phyloP scores from a whole-genome alignment of 1,140 invertebrate genomes.

The Euwallacea fornicatus region DNA sequence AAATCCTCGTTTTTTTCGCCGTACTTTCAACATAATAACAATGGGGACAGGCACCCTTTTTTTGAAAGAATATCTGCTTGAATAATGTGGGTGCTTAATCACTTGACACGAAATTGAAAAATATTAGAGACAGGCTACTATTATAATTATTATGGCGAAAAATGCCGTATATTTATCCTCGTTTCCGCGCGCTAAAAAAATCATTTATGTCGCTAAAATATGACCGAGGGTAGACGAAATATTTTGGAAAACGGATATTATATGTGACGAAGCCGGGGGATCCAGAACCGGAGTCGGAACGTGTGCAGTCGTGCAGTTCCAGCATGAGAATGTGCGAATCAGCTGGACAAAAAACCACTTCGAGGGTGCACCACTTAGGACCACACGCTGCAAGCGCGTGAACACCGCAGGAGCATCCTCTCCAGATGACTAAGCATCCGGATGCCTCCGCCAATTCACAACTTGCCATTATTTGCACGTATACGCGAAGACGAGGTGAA shows the following conservation, averaged over 20 bases:
- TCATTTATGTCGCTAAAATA: slow-evolving; percentile 47
- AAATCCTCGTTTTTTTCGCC: slow-evolving; percentile 1
- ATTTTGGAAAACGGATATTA: slow-evolving; percentile 52
- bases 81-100: slow-evolving; percentile 42
- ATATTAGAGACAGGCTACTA: slow-evolving; percentile 47
- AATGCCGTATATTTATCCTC: slow-evolving; percentile 50
- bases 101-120: slow-evolving; percentile 46
- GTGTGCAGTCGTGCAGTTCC: too few relatives aligned
- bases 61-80: slow-evolving; percentile 38
- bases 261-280: slow-evolving; percentile 46
- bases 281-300: slow-evolving; percentile 34
- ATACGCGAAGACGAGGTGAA: too few relatives aligned
- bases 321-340: too few relatives aligned
- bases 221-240: slow-evolving; percentile 47
- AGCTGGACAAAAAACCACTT: too few relatives aligned
- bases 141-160: slow-evolving; percentile 50
- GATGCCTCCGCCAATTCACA: not conserved
- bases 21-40: slow-evolving; percentile 34
- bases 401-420: too few relatives aligned
- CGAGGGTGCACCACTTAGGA: too few relatives aligned
- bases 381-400: too few relatives aligned
- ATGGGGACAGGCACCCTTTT: slow-evolving; percentile 33
- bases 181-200: slow-evolving; percentile 50
- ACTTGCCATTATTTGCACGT: not conserved
- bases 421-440: too few relatives aligned